Evolutionary conservation across 2,797 vertebrate species (phyloP).

Genomic region (Darevskia nairensis): DNA sequence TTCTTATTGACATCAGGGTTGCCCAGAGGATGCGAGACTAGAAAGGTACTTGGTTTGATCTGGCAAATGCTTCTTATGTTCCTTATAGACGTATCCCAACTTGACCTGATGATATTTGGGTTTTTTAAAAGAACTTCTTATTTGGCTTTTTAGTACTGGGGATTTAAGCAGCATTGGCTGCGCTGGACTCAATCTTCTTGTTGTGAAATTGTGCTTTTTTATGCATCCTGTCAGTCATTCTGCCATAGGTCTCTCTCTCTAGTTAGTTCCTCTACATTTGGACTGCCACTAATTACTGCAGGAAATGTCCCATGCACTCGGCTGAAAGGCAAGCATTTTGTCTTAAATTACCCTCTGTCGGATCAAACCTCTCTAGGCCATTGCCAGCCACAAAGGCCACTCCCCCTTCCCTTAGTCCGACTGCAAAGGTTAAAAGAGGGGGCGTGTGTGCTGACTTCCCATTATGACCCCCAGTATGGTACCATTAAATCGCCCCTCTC

Average conservation of each 20-base stretch:
- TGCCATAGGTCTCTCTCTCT: neutral
- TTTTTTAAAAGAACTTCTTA: neutral
- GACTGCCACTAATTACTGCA: conserved; percentile 5
- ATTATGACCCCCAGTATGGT: conserved; percentile 61
- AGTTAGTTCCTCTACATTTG: conserved; percentile 35
- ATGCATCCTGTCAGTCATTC: neutral
- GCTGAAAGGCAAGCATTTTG: conserved; percentile 23
- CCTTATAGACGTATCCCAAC: no score
- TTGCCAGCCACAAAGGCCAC: neutral
- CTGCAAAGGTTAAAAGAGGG: conserved; percentile 50
- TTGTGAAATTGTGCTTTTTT: neutral
- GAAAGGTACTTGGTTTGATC: no score
- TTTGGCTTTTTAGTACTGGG: neutral
- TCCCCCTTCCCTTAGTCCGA: conserved; percentile 53
- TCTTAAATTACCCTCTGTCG: neutral
- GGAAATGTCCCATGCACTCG: conserved; percentile 7
- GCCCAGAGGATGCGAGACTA: no score
- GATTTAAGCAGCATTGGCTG: neutral
- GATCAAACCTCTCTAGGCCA: conserved; percentile 42
- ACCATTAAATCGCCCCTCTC: conserved; percentile 68
- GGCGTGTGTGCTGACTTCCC: conserved; percentile 33
- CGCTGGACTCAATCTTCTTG: neutral
- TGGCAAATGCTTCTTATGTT: no score
- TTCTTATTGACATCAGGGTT: no score
- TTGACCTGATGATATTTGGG: no score